phyloP scores from a whole-genome alignment of 1,140 invertebrate species.

The Drosophila azteca region DNA sequence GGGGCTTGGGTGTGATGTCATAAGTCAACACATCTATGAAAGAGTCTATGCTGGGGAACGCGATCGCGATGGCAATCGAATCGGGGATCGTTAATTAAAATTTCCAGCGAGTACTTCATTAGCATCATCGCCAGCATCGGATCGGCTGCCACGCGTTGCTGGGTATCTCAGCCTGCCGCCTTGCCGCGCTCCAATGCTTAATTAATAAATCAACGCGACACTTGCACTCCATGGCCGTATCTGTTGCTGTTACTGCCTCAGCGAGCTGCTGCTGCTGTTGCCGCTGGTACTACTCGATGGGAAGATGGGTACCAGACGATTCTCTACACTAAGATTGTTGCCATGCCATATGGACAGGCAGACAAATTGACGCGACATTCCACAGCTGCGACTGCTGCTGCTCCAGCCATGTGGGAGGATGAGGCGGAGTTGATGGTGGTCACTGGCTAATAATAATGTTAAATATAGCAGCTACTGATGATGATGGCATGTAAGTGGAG shows the following conservation, averaged over 20 bases:
- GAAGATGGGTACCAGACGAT: slow-evolving; percentile 27
- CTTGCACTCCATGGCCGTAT: slow-evolving; percentile 74
- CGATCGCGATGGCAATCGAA: slow-evolving; percentile 37
- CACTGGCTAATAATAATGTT: slow-evolving; percentile 53
- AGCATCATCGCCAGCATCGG: slow-evolving; percentile 58
- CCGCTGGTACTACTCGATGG: slow-evolving; percentile 24
- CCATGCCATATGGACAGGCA: slow-evolving; percentile 57
- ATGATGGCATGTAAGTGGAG: slow-evolving; percentile 8
- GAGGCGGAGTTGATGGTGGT: slow-evolving; percentile 17
- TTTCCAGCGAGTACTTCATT: slow-evolving; percentile 78
- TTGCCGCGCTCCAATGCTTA: slow-evolving; percentile 74
- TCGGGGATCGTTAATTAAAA: slow-evolving; percentile 78
- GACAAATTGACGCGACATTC: slow-evolving; percentile 81
- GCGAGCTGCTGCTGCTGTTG: slow-evolving; percentile 24
- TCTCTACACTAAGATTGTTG: slow-evolving; percentile 59
- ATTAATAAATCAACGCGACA: slow-evolving; percentile 84
- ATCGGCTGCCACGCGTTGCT: slow-evolving; percentile 66
- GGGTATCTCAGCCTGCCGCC: slow-evolving; percentile 23
- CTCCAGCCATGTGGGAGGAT: slow-evolving; percentile 5
- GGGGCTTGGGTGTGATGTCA: slow-evolving; percentile 69
- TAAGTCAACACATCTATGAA: slow-evolving; percentile 66
- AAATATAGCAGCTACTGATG: slow-evolving; percentile 66
- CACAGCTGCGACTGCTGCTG: slow-evolving; percentile 35
- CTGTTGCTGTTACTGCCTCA: slow-evolving; percentile 29
- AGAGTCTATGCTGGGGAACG: slow-evolving; percentile 36